phyloP scores from a whole-genome alignment of 2,888 invertebrate genomes.

The Meloe dianella region DNA sequence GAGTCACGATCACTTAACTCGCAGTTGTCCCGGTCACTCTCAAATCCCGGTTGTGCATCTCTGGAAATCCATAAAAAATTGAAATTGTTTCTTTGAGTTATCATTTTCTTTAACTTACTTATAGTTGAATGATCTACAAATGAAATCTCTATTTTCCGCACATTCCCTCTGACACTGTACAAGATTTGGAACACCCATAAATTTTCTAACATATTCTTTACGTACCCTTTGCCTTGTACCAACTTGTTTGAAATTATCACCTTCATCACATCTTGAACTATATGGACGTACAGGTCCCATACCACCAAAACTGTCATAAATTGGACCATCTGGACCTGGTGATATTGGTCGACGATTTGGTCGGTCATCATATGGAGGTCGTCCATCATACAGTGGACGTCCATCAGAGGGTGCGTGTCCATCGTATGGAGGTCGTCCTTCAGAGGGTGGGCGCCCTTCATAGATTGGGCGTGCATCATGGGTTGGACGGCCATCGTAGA shows the following conservation, averaged over 20 bases:
- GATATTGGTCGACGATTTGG: conserved; percentile 50
- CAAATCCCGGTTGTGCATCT: conserved; percentile 35
- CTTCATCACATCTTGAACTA: conserved; percentile 76
- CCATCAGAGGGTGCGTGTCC: conserved; percentile 19
- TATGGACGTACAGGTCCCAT: conserved; percentile 57
- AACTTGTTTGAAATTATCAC: conserved; percentile 82
- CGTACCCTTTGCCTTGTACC: conserved; percentile 80
- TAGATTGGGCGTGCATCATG: conserved; percentile 38
- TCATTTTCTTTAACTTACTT: conserved; percentile 61
- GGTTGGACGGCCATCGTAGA: conserved; percentile 38
- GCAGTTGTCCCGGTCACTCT: conserved; percentile 78
- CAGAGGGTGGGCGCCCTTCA: conserved; percentile 34
- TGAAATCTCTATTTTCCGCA: conserved; percentile 80
- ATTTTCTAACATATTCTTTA: conserved; percentile 76
- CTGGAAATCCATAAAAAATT: conserved; percentile 28
- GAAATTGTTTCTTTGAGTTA: neutral
- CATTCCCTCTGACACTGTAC: conserved; percentile 86
- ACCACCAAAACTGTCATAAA: conserved; percentile 56
- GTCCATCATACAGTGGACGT: conserved; percentile 29
- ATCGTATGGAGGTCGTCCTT: conserved; percentile 25
- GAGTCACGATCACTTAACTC: conserved; percentile 89
- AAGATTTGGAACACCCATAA: conserved; percentile 75
- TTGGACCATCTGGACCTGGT: conserved; percentile 57
- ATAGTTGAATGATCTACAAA: conserved; percentile 87
- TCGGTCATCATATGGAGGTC: conserved; percentile 41